Evolutionary conservation across 2,888 invertebrate genomes (phyloP).

Genomic region (Erynnis tages): DNA sequence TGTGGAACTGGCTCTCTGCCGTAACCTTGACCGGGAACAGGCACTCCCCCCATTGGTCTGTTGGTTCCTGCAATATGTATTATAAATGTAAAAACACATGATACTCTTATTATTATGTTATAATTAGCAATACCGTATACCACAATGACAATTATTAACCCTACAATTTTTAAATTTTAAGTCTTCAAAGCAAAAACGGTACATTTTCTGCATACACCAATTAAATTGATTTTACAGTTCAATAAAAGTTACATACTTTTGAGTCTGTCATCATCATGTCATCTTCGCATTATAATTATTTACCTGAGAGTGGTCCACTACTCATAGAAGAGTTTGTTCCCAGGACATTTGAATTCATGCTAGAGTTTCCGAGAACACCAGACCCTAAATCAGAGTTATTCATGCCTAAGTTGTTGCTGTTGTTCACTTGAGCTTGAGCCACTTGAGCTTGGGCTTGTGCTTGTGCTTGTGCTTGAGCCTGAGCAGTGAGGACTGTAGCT

Average conservation of each 20-base stretch:
- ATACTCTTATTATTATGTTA: neutral
- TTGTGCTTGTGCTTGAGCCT: constrained; percentile 40
- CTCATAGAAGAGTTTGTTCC: constrained; percentile 52
- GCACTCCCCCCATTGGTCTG: constrained; percentile 48
- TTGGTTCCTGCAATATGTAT: constrained; percentile 48
- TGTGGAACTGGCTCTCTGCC: constrained; percentile 54
- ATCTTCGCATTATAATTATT: neutral
- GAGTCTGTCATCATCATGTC: no score
- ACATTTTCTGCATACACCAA: no score
- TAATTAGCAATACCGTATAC: no score
- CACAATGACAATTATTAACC: no score
- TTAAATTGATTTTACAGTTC: no score
- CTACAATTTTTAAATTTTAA: no score
- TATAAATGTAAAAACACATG: no score
- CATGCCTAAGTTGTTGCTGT: constrained; percentile 51
- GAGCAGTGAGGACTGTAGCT: constrained; percentile 64
- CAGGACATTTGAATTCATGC: constrained; percentile 48
- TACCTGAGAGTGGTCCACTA: constrained; percentile 69
- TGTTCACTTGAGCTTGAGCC: no score
- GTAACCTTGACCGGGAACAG: constrained; percentile 53
- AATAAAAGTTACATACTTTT: no score
- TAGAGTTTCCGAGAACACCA: constrained; percentile 41
- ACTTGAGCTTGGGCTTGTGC: constrained; percentile 48
- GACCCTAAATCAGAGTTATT: constrained; percentile 44
- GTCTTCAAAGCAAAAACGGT: no score